These are phyloP conservation scores for Diorhabda sublineata DNA, from an alignment of 1,140 invertebrate species.

Conservation along the genomic window DNA sequence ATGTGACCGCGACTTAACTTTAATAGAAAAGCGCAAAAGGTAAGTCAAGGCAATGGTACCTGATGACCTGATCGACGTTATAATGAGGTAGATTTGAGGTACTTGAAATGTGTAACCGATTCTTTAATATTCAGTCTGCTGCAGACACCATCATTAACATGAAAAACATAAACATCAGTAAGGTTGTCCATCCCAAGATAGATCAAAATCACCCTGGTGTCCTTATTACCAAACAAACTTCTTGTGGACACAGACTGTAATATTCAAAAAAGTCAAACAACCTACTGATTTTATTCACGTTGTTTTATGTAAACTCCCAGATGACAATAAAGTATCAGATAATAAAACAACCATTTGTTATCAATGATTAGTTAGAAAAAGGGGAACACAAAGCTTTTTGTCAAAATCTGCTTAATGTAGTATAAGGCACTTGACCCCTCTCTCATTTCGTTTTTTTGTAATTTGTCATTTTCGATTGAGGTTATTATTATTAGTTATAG, in stretches of 20 bases:
- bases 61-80: conserved; percentile 12
- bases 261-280: conserved; percentile 16
- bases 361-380: too few species aligned
- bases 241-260: conserved; percentile 11
- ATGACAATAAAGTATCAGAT: conserved; percentile 17
- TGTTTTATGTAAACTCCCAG: conserved; percentile 8
- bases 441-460: too few species aligned
- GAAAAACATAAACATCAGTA: conserved; percentile 19
- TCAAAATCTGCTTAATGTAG: too few species aligned
- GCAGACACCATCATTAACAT: conserved; percentile 1
- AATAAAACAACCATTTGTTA: conserved; percentile 13
- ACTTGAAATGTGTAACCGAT: neutral
- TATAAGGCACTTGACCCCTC: too few species aligned
- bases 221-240: conserved; percentile 9
- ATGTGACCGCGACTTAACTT: neutral
- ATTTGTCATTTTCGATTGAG: too few species aligned
- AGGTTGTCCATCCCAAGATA: conserved; percentile 14
- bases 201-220: conserved; percentile 12
- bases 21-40: conserved; percentile 20
- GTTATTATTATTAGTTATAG: too few species aligned
- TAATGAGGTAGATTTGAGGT: conserved; percentile 11
- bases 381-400: too few species aligned
- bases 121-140: conserved; percentile 17
- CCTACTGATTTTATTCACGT: conserved; percentile 12
- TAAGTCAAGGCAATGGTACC: conserved; percentile 13